These are phyloP conservation scores for Drosophila tristis DNA, from an alignment of 1,140 invertebrate species.

Conservation along the genomic window DNA sequence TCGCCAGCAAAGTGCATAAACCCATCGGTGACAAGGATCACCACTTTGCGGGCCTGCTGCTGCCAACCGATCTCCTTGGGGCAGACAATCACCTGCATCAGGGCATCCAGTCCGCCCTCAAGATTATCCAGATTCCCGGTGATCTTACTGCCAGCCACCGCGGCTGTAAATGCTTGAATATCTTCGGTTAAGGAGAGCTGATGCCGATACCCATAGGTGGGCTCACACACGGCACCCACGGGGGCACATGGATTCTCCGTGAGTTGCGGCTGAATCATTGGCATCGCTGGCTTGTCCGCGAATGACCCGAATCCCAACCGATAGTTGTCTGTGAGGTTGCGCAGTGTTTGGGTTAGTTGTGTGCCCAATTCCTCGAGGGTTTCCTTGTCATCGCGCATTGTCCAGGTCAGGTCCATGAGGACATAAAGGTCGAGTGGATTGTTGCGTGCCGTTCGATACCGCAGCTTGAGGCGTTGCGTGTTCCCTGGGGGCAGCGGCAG, in stretches of 20 bases:
- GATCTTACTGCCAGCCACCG: constrained; percentile 88
- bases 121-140: constrained; percentile 99
- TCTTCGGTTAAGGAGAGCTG: constrained; percentile 88
- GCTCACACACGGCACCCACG: constrained; percentile 85
- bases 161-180: constrained; percentile 85
- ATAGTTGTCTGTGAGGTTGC: constrained; percentile 92
- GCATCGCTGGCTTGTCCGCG: constrained; percentile 92
- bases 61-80: constrained; percentile 88
- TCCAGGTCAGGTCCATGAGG: constrained; percentile 95
- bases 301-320: constrained; percentile 93
- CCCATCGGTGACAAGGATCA: constrained; percentile 88
- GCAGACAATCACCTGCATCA: constrained; percentile 99
- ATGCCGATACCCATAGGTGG: constrained; percentile 90
- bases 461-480: constrained; percentile 85
- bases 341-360: constrained; percentile 87
- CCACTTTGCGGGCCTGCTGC: constrained; percentile 86
- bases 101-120: constrained; percentile 98
- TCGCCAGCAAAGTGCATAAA: constrained; percentile 88
- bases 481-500: constrained; percentile 79
- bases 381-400: constrained; percentile 94
- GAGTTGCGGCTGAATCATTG: constrained; percentile 87
- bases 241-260: constrained; percentile 86
- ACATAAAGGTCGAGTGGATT: constrained; percentile 97
- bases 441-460: constrained; percentile 88
- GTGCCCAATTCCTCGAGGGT: constrained; percentile 91